These are phyloP conservation scores for Plusia festucae DNA, from an alignment of 2,888 invertebrate species.

Conservation along the genomic window DNA sequence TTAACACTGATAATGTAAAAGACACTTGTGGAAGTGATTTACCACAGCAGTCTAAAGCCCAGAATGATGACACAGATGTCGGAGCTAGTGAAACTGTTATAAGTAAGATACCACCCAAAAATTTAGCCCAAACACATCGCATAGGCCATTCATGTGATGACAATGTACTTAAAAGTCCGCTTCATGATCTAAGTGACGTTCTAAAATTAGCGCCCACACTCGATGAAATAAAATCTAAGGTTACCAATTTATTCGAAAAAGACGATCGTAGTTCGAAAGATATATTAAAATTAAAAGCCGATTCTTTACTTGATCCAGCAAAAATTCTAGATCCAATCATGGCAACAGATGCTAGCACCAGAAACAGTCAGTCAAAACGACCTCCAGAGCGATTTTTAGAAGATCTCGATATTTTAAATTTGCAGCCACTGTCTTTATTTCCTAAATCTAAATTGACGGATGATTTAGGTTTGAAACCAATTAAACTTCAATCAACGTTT, in stretches of 20 bases:
- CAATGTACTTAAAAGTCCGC: slow-evolving; percentile 35
- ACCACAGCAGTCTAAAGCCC: slow-evolving; percentile 17
- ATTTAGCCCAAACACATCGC: slow-evolving; percentile 39
- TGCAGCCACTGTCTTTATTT: slow-evolving; percentile 59
- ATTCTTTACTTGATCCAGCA: slow-evolving; percentile 34
- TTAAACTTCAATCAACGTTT: slow-evolving; percentile 66
- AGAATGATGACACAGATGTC: slow-evolving; percentile 62
- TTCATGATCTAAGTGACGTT: slow-evolving; percentile 42
- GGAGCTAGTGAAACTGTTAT: slow-evolving; percentile 69
- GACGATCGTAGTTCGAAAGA: slow-evolving; percentile 45
- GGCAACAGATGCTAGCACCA: slow-evolving; percentile 62
- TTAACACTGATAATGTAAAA: slow-evolving; percentile 5
- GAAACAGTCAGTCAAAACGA: slow-evolving; percentile 48
- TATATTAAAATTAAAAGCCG: slow-evolving; percentile 41
- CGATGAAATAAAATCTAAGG: slow-evolving; percentile 61
- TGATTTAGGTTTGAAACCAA: slow-evolving; percentile 66
- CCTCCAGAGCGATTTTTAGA: slow-evolving; percentile 61
- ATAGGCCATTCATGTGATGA: slow-evolving; percentile 51
- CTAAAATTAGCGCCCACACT: slow-evolving; percentile 60
- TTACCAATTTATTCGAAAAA: slow-evolving; percentile 62
- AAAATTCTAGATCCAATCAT: slow-evolving; percentile 56
- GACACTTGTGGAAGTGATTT: slow-evolving; percentile 29
- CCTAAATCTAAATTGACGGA: slow-evolving; percentile 70
- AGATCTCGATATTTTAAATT: slow-evolving; percentile 66
- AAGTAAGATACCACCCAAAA: slow-evolving; percentile 48